Conservation (phyloP, 1,140 invertebrate species). For the Propsilocerus akamusi region DNA sequence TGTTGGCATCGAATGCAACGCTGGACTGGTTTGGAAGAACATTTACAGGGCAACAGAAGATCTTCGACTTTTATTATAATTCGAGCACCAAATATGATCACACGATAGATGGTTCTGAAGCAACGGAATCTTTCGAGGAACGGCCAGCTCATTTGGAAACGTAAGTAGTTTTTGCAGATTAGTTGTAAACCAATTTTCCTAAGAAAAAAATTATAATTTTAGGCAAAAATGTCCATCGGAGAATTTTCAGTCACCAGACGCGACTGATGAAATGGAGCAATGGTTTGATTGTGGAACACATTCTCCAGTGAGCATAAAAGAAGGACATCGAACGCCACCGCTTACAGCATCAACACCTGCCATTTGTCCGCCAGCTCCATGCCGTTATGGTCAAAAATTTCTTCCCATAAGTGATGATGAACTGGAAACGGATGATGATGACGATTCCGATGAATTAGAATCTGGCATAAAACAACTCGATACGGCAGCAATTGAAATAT, state of each 20-base stretch:
- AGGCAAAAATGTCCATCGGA: background rate
- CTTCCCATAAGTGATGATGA: background rate
- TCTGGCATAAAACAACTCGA: background rate
- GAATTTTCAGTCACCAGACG: background rate
- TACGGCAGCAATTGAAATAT: too few species aligned
- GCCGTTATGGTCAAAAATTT: background rate
- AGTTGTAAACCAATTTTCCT: background rate
- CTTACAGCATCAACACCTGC: background rate
- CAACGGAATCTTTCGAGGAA: background rate
- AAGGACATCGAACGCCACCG: background rate
- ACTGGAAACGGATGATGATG: background rate
- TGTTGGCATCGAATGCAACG: background rate
- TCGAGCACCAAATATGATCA: background rate
- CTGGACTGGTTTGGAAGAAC: background rate
- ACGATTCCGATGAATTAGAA: background rate
- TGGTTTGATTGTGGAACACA: background rate
- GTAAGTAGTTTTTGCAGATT: background rate
- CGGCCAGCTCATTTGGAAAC: background rate
- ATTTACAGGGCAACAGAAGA: background rate
- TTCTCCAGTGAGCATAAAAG: background rate
- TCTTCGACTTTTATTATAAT: background rate
- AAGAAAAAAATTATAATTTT: background rate
- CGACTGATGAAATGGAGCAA: background rate
- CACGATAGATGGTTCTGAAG: background rate
- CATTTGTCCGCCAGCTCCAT: background rate